Evolutionary conservation across 2,797 vertebrate genomes (phyloP), one percentile per base, ranked within the genome.

Genomic region (Bradypus variegatus): DNA sequence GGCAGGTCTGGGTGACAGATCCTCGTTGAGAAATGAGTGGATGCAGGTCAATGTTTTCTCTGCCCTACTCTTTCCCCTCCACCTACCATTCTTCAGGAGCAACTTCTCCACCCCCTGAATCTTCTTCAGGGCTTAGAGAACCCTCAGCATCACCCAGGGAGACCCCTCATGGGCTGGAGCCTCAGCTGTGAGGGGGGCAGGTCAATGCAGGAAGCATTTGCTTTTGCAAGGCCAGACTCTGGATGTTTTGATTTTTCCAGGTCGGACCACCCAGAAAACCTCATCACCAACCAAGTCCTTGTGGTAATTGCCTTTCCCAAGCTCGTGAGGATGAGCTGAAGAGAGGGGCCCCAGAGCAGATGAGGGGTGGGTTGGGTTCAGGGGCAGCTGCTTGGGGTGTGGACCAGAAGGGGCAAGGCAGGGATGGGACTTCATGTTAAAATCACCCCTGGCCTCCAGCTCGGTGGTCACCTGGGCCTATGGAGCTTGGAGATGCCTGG

Each of bases 261-360:
- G 91, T 83, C 94, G 16, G 97, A 97, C 25, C 58, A 83, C 8
- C 92, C 95, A n/a, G 96, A 96, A 92, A 88, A 94, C 25, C 97
- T 97, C 93, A 78, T 92, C 91, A 97, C 97, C 75, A 98, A 98
- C 93, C 96, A 97, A 41, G 97, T 98, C 53, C 94, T 98, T 73
- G 91, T 98, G 98, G 98, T 98, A 97, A 97, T 72, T 3, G 33
- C 41, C 53, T 89, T 86, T 82, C 62, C 48, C 10, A 6, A 53
- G 65, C 76, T 73, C 33, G 27, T 75, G 65, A 36, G 36, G n/a
- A 82, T 58, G 21, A 38, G 16, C n/a, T 31, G 11, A 25, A 62
- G 65, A 16, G 36, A 58, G 48, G 78, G 38, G 23, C 21, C 13
- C 38, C n/a, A 45, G 48, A 58, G 29, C 16, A 21, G 72, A 38